These are phyloP conservation scores for Prostheceraeus crozeri DNA, from an alignment of 2,888 invertebrate genomes.

Conservation along the genomic window DNA sequence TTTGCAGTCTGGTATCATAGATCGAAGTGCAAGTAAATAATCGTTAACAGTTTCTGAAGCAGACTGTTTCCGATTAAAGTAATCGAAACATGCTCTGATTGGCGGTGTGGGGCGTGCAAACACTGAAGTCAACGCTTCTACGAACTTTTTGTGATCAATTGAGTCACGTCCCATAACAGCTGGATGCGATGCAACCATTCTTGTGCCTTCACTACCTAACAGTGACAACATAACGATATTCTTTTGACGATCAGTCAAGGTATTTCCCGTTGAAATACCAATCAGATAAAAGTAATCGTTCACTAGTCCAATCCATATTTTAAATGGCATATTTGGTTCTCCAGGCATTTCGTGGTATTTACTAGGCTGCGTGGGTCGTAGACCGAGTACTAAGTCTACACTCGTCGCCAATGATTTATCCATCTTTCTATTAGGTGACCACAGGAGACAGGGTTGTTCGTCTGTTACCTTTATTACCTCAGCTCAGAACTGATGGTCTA, in stretches of 20 bases:
- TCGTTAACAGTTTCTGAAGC: constrained; percentile 16
- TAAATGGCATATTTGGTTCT: too few relatives aligned
- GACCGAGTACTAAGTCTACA: too few relatives aligned
- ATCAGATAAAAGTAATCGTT: too few relatives aligned
- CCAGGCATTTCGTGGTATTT: too few relatives aligned
- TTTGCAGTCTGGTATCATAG: constrained; percentile 1
- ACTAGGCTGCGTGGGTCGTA: too few relatives aligned
- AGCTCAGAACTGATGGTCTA: too few relatives aligned
- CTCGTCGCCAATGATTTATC: too few relatives aligned
- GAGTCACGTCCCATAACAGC: background rate
- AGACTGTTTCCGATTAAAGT: background rate
- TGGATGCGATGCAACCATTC: constrained; percentile 8
- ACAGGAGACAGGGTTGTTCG: too few relatives aligned
- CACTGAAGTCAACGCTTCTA: background rate
- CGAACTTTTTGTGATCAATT: background rate
- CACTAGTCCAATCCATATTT: too few relatives aligned
- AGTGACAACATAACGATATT: constrained; percentile 3
- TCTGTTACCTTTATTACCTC: too few relatives aligned
- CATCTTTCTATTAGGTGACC: too few relatives aligned
- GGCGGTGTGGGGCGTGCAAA: background rate
- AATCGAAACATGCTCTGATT: constrained; percentile 5
- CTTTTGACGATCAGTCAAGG: background rate
- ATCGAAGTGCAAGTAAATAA: constrained; percentile 1
- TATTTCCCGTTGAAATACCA: too few relatives aligned
- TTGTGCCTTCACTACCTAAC: constrained; percentile 3